Base-by-base conservation (phyloP, 2,888 invertebrate species). In the Ganaspis brasiliensis region DNA sequence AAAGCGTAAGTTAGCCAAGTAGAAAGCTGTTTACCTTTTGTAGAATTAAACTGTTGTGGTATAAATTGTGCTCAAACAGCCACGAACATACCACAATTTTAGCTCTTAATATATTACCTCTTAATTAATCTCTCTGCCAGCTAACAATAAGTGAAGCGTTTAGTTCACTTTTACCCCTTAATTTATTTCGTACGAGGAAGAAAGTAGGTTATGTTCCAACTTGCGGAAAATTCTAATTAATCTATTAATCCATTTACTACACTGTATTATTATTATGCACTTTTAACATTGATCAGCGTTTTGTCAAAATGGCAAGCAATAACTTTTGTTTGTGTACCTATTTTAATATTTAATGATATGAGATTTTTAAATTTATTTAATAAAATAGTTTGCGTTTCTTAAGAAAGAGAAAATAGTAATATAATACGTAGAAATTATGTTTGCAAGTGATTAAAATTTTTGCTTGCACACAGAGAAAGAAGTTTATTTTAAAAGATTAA, bases 21-120 rank as follows among this genome's bases (percentile, higher is more conserved):
- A 61, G 37, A 61, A 37, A 61, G 61, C 61, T 9, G 61, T 21
- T 61, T 61, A 61, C n/a, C 61, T 37, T 35, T 10, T 61, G 35
- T 61, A 19, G 21, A 61, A 61, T 61, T 37, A 61, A 61, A 19
- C 35, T 37, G 12, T 21, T 56, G 4, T 21, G 0, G 19, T 37
- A 37, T 19, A 61, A 61, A 37, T 61, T 19, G 61, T 61, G 37
- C 6, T 61, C 19, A 37, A 37, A 37, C 37, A 61, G 31, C 37
- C 61, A 14, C 61, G 35, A 61, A 37, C 37, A 1, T 61, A 37
- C 61, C 37, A 61, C 61, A 61, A 37, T 61, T 61, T 61, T 6
- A 35, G 21, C 35, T 61, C 37, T 61, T 61, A 61, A 61, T 61
- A 61, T 19, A 10, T 21, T 61, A 61, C 61, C 21, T 19, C 12